These are phyloP conservation scores for Steatornis caripensis DNA, from an alignment of 2,113 vertebrate genomes.

Conservation along the genomic window DNA sequence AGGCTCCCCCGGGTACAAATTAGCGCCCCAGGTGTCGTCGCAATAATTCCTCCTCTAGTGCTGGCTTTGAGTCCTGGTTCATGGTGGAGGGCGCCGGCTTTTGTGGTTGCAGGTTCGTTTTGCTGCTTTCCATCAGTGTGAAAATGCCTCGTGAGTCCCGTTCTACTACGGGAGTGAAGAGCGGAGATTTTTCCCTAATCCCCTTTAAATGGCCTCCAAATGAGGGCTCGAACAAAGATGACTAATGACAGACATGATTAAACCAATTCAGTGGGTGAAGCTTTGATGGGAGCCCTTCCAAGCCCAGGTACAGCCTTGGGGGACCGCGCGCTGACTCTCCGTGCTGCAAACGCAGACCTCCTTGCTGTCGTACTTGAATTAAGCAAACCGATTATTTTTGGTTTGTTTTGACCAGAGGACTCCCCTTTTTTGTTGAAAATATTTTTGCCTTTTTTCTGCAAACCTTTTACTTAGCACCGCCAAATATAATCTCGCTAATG, in stretches of 20 bases:
- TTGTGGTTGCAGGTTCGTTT: background rate
- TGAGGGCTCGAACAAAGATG: background rate
- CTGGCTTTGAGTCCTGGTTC: background rate
- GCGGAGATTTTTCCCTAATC: slow-evolving; percentile 39
- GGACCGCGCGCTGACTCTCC: background rate
- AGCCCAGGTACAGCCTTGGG: background rate
- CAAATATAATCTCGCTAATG: background rate
- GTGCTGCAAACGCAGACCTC: background rate
- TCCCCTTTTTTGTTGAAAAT: background rate
- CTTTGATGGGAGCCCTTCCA: background rate
- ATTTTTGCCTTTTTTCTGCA: background rate
- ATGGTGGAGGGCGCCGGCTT: fast-evolving
- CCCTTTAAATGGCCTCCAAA: slow-evolving; percentile 38
- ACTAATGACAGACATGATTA: slow-evolving; percentile 2
- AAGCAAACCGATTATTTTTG: background rate
- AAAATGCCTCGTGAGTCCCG: background rate
- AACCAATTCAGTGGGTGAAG: slow-evolving; percentile 6
- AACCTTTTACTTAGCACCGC: background rate
- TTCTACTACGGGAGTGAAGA: background rate
- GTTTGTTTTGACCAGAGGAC: background rate
- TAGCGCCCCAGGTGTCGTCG: background rate
- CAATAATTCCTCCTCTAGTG: background rate
- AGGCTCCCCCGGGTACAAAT: background rate
- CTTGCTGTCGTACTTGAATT: background rate
- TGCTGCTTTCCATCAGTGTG: background rate